Evolutionary conservation across 30 jellyfish, hydroid and myxozoan species (phyloP), one percentile per base, ranked within the genome.

Genomic region (Cassiopea andromeda): DNA sequence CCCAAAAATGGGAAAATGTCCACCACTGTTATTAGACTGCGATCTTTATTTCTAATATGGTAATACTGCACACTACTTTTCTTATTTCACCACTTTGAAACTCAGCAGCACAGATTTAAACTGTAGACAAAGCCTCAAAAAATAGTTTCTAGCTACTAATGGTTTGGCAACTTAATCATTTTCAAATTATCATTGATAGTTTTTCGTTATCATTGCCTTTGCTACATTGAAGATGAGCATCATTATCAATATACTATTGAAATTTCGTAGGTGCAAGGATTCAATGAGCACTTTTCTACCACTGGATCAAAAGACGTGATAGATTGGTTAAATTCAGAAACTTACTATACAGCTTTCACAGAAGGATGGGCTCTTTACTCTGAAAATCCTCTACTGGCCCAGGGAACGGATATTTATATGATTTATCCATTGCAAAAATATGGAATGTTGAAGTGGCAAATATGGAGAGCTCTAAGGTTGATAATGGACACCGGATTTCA

Each of bases 281-380:
- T 95, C 85, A 43, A 46, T 14, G 99, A 95, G 71, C 99, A 95
- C 82, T 95, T 95, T 83, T 80, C 96, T 6, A 27, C 94, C 8
- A 60, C 94, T 79, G 86, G 83, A 44, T 81, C 91, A 46, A 78
- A 83, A 45, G 99, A 95, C 77, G 93, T 88, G 69, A 91, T 95
- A 48, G 98, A 87, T 77, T 95, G 99, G 99, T 69, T 95, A 44
- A 91, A 95, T 68, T 89, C 92, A 9, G 94, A 70, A 54, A 85
- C 98, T 8, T 91, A 91, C 80, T 95, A 90, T 92, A 95, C 99
- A 7, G 99, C 99, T 2, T 95, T 95, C 66, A 95, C 99, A 2
- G 99, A 95, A 71, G 99, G 99, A 6, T 95, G 99, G 99, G 99
- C 99, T 9, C 86, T 95, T 78, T 95, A 95, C 81, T 94, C 99